Conservation (phyloP, 2,113 vertebrate species). For the Nettapus auritus region DNA sequence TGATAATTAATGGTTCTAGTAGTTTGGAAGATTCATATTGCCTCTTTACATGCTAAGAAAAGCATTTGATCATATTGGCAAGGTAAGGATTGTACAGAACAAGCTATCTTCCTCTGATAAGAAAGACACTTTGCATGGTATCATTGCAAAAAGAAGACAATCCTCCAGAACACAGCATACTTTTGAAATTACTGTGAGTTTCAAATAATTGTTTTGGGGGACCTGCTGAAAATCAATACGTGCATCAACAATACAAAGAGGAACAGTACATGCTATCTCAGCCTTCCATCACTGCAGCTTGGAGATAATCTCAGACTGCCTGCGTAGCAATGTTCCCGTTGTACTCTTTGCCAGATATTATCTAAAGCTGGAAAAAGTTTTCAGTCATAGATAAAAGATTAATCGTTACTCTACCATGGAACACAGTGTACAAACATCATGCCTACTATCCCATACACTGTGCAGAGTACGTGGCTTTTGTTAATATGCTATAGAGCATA, state of each 20-base stretch:
- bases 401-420: background rate
- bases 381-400: constrained; percentile 38
- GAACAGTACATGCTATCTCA: constrained; percentile 16
- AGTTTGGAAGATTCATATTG: background rate
- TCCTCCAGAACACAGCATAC: background rate
- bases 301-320: constrained; percentile 22
- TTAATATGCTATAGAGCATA: background rate
- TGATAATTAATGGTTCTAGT: background rate
- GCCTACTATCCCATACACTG: background rate
- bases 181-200: background rate
- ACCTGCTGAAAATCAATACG: background rate
- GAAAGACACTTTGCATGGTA: background rate
- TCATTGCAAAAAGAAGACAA: background rate
- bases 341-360: constrained; percentile 37
- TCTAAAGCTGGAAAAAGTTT: constrained; percentile 50
- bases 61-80: background rate
- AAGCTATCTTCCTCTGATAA: background rate
- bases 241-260: constrained; percentile 6
- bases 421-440: constrained; percentile 26
- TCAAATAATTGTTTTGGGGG: background rate
- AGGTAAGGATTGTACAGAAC: background rate
- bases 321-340: background rate
- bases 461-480: background rate
- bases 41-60: background rate
- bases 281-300: background rate